A percentile compares a stretch with the other conserved stretches of the same genome.
Evolutionary conservation across 2,113 vertebrate species (phyloP).

Genomic region (Onychostoma macrolepis): DNA sequence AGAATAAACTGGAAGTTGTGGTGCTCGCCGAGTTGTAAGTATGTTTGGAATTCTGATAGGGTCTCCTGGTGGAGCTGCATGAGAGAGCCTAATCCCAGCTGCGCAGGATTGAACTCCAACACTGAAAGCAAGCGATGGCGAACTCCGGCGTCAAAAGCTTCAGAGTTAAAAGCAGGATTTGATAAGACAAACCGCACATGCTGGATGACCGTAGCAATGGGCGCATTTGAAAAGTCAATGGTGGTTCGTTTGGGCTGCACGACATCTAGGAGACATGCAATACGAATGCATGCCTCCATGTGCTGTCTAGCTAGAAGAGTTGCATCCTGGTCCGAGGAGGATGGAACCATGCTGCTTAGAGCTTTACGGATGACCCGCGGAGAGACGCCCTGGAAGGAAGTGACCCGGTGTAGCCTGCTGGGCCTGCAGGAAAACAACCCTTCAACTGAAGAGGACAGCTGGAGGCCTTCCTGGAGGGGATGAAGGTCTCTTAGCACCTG

Average conservation of each 20-base stretch:
- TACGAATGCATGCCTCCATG: slow-evolving; percentile 49
- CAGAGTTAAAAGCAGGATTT: slow-evolving; percentile 38
- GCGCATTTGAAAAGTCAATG: slow-evolving; percentile 5
- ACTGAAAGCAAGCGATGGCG: slow-evolving; percentile 53
- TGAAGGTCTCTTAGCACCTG: slow-evolving; percentile 63
- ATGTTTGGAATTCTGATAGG: slow-evolving; percentile 44
- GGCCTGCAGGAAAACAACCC: slow-evolving; percentile 55
- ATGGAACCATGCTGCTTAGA: slow-evolving; percentile 25
- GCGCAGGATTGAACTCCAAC: slow-evolving; percentile 55
- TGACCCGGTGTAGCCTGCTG: slow-evolving; percentile 57
- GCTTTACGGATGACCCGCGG: slow-evolving; percentile 56
- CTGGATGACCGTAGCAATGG: slow-evolving; percentile 24
- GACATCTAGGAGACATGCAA: slow-evolving; percentile 40
- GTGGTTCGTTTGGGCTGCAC: slow-evolving; percentile 5
- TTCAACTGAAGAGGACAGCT: slow-evolving; percentile 47
- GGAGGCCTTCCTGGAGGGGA: slow-evolving; percentile 40
- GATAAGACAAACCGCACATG: slow-evolving; percentile 48
- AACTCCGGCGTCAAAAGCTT: slow-evolving; percentile 60
- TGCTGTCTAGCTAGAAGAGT: slow-evolving; percentile 43
- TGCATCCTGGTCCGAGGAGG: not conserved
- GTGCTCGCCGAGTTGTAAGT: slow-evolving; percentile 57
- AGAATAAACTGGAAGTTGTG: slow-evolving; percentile 59
- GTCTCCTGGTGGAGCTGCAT: slow-evolving; percentile 61
- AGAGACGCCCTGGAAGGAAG: slow-evolving; percentile 59
- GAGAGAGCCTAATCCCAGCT: slow-evolving; percentile 44